Evolutionary conservation across 1,140 invertebrate genomes (phyloP), one percentile per base, ranked within the genome.

Genomic region (Aphaenogaster floridana): DNA sequence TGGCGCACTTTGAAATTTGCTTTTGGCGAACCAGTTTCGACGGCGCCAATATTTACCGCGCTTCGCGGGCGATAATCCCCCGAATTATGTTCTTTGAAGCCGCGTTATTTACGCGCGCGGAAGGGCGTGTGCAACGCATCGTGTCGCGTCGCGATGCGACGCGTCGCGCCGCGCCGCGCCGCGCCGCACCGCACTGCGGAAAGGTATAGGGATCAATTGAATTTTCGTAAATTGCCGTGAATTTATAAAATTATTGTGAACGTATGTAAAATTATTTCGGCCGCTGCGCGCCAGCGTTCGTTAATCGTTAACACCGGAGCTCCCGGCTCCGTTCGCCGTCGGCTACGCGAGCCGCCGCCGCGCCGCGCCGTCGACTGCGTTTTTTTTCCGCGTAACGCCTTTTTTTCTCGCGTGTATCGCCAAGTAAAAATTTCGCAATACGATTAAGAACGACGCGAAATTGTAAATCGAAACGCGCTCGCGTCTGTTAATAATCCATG

Each of bases 61-160:
- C 78, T 87, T 91, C 88, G 89, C 83, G 85, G 59, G 64, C 89
- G 89, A 91, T 91, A 91, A 91, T 91, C 90, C 90, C 86, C 81
- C 89, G 90, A 91, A 91, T 91, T 91, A 91, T 91, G 90, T 91
- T 91, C 90, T 90, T 91, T 90, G 89, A 90, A 88, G 87, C 89
- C 89, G 83, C 83, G 61, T 66, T 80, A 81, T 91, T 90, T 91
- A 89, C 84, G 86, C 66, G 81, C 86, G 74, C 81, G 79, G 79
- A 85, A 89, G 89, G 72, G 88, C 79, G 81, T 78, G 86, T 48
- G 89, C 87, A 66, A 87, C 34, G 69, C 64, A 9, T 13, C 68
- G 52, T 11, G 61, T 21, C 54, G 52, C 39, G 81, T 74, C 64
- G 88, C 87, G 71, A 71, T 48, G 89, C 87, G 61, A 87, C 34